Percentiles rank a stretch among this genome's conserved stretches.
Evolutionary conservation across 2,113 vertebrate species (phyloP).

Genomic region (Protomyctophum bolini): DNA sequence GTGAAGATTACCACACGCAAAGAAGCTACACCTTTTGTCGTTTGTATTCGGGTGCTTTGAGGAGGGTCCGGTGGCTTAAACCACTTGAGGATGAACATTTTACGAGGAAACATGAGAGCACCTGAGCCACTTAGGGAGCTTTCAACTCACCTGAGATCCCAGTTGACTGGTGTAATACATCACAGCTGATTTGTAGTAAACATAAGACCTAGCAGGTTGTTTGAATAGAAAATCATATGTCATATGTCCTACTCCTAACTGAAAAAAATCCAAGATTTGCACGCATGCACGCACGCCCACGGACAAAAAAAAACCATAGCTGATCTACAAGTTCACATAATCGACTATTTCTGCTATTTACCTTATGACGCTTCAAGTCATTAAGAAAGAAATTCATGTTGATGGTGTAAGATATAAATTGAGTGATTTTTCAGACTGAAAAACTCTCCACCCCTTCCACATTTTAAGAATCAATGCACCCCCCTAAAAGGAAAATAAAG

Average conservation of each 20-base stretch:
- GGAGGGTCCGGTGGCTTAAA: neutral
- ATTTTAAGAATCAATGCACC: conserved; percentile 5
- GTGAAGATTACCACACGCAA: conserved; percentile 2
- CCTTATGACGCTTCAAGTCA: too few species aligned
- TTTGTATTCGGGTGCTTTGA: neutral
- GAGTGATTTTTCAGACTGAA: too few species aligned
- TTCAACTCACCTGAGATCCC: conserved; percentile 5
- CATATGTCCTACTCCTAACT: too few species aligned
- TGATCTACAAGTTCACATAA: too few species aligned
- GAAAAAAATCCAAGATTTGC: too few species aligned
- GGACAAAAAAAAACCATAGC: too few species aligned
- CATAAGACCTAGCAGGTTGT: neutral
- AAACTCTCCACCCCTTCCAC: too few species aligned
- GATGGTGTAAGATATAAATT: too few species aligned
- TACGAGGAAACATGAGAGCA: conserved; percentile 20
- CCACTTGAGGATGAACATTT: neutral
- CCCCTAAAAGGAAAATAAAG: conserved; percentile 8
- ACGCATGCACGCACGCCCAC: neutral
- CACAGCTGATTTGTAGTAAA: conserved; percentile 9
- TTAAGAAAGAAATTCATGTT: too few species aligned
- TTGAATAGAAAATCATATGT: neutral
- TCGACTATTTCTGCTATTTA: too few species aligned
- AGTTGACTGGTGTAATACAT: conserved; percentile 1
- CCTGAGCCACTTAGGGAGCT: neutral
- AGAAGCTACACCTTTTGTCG: conserved; percentile 12